phyloP scores from a whole-genome alignment of 2,113 vertebrate species.

The Plotosus lineatus region DNA sequence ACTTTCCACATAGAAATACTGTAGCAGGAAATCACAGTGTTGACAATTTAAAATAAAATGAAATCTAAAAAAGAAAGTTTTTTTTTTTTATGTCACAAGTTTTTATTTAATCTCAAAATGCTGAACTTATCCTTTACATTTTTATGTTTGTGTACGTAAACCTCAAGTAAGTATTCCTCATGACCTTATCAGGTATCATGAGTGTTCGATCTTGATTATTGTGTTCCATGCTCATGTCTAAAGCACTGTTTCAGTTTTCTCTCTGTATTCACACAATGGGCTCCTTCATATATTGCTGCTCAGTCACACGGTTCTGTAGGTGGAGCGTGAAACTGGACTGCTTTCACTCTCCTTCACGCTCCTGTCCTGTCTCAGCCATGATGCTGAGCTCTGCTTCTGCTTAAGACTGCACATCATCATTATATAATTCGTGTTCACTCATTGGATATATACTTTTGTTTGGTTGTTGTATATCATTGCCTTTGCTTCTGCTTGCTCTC shows the following conservation, averaged over 20 bases:
- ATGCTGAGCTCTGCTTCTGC: slow-evolving; percentile 15
- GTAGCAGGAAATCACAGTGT: slow-evolving; percentile 14
- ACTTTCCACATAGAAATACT: neutral
- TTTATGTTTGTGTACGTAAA: neutral
- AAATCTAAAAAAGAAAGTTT: too few relatives aligned
- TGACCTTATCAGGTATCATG: slow-evolving; percentile 7
- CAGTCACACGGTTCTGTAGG: neutral
- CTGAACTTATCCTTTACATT: slow-evolving; percentile 10
- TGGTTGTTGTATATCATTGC: slow-evolving; percentile 50
- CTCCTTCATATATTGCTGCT: neutral
- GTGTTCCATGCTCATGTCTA: neutral
- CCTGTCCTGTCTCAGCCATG: neutral
- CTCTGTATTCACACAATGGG: neutral
- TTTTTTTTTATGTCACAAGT: neutral
- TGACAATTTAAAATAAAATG: slow-evolving; percentile 5
- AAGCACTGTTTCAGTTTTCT: neutral
- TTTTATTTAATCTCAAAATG: slow-evolving; percentile 8
- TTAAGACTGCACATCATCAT: slow-evolving; percentile 44
- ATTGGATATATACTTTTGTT: slow-evolving; percentile 39
- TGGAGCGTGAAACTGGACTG: neutral
- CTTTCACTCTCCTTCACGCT: neutral
- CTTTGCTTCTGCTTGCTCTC: slow-evolving; percentile 50
- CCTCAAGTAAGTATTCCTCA: slow-evolving; percentile 29
- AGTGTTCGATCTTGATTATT: neutral
- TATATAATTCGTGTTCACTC: slow-evolving; percentile 38